Percentiles rank a stretch among this genome's conserved stretches.
Evolutionary conservation across 2,113 vertebrate species (phyloP).

Genomic region (Diphyllodes magnificus): DNA sequence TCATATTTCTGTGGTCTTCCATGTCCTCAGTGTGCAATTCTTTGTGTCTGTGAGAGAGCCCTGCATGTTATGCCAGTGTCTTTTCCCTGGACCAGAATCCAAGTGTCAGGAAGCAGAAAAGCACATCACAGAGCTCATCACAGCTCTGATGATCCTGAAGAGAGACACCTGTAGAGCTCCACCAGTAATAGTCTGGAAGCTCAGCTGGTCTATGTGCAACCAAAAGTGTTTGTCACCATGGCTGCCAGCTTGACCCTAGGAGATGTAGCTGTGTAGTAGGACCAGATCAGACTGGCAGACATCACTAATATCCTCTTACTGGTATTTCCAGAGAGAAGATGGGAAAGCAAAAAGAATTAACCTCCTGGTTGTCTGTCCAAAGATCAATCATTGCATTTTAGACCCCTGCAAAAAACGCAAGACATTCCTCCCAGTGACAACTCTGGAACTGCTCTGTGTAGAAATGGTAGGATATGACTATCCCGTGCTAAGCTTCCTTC

Average conservation of each 20-base stretch:
- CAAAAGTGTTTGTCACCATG: fast-evolving
- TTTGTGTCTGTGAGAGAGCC: neutral
- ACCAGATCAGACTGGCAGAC: neutral
- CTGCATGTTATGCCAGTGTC: neutral
- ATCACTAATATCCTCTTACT: neutral
- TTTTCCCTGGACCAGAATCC: neutral
- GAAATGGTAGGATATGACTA: neutral
- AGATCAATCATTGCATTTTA: neutral
- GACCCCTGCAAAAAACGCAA: fast-evolving
- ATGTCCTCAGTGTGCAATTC: neutral
- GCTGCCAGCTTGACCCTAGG: neutral
- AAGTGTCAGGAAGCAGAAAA: neutral
- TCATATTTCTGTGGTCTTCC: neutral
- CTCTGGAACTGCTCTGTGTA: neutral
- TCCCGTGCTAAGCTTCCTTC: neutral
- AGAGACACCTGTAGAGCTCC: neutral
- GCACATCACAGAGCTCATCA: neutral
- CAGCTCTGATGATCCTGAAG: neutral
- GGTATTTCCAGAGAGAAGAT: neutral
- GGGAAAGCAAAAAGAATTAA: neutral
- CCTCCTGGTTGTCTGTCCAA: neutral
- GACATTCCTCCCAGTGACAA: neutral
- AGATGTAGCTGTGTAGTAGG: neutral
- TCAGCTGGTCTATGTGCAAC: neutral
- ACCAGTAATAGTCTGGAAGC: neutral